Percentiles rank a stretch among this genome's conserved stretches.
These are phyloP conservation scores for Alloscopus bannaensis DNA, from an alignment of 2,888 invertebrate genomes.

Conservation along the genomic window DNA sequence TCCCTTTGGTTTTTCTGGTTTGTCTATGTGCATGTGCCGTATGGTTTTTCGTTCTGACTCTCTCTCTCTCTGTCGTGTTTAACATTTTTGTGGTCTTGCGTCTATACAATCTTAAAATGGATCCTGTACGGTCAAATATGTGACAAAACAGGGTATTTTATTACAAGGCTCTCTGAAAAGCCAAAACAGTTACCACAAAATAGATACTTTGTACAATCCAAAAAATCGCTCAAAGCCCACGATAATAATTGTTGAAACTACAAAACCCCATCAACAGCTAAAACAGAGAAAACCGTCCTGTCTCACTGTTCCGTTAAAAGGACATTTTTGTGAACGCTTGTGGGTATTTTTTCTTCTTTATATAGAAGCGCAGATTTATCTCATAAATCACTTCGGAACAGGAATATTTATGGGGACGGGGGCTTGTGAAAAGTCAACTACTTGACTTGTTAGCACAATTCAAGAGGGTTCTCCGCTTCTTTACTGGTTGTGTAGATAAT, in stretches of 20 bases:
- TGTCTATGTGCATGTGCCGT: background rate
- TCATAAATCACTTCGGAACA: conserved; percentile 56
- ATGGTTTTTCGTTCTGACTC: background rate
- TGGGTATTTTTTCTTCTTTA: background rate
- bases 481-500: no score
- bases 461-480: no score
- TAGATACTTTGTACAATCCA: conserved; percentile 21
- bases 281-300: no score
- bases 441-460: conserved; percentile 45
- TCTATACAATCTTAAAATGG: background rate
- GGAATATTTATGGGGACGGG: conserved; percentile 54
- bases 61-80: background rate
- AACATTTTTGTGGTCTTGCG: conserved; percentile 10
- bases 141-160: conserved; percentile 44
- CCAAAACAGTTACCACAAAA: background rate
- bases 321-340: conserved; percentile 2
- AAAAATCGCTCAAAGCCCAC: conserved; percentile 10
- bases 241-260: background rate
- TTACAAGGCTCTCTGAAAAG: no score
- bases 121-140: background rate
- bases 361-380: conserved; percentile 46
- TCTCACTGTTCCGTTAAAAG: background rate
- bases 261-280: background rate
- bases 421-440: conserved; percentile 45
- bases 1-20: conserved; percentile 7